These are phyloP conservation scores for Pachyseris speciosa DNA, from an alignment of 64 coral and sea anemone genomes.

Conservation along the genomic window DNA sequence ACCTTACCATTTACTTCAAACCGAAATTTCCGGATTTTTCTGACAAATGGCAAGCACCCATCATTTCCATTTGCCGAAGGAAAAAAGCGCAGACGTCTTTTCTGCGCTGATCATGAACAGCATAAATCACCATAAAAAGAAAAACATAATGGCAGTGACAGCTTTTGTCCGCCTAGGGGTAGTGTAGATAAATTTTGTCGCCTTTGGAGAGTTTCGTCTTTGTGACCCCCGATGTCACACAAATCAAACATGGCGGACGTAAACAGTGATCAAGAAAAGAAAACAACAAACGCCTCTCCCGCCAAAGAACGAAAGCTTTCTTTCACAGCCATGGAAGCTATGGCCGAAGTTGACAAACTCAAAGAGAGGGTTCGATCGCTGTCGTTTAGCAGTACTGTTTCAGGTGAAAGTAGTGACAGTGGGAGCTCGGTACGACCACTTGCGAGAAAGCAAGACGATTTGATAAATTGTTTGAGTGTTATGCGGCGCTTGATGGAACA, in stretches of 20 bases:
- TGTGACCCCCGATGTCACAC: constrained; percentile 28
- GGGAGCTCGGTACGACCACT: constrained; percentile 63
- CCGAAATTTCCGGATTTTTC: no score
- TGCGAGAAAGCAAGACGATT: constrained; percentile 91
- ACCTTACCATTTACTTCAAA: no score
- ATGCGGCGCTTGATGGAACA: constrained; percentile 99
- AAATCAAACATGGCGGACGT: constrained; percentile 63
- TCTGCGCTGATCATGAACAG: no score
- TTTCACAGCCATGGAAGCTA: constrained; percentile 45
- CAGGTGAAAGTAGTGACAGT: constrained; percentile 47
- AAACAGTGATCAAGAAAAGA: constrained; percentile 20
- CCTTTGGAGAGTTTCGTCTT: neutral
- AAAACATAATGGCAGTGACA: no score
- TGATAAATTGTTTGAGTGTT: constrained; percentile 89
- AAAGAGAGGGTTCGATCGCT: constrained; percentile 45
- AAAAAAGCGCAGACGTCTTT: no score
- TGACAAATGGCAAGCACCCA: no score
- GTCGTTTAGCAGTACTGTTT: constrained; percentile 17
- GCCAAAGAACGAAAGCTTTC: constrained; percentile 3
- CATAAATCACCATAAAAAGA: no score
- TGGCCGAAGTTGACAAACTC: constrained; percentile 53
- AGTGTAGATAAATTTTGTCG: no score
- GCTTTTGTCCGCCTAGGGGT: neutral
- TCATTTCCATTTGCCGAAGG: no score
- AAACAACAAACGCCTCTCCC: constrained; percentile 16